Conservation (phyloP, 2,113 vertebrate genomes). For the Naja naja region DNA sequence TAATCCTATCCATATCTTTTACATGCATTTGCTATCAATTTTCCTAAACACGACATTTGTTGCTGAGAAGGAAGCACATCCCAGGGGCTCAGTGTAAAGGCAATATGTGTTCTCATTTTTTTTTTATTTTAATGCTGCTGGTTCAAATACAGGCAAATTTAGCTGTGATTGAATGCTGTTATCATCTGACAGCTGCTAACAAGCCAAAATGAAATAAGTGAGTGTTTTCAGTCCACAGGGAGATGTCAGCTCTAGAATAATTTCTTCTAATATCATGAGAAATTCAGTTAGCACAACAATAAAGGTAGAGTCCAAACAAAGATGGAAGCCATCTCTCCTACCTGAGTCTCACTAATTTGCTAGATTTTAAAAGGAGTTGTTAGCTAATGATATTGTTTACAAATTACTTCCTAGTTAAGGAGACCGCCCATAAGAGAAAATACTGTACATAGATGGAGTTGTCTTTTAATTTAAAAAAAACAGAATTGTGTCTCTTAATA, state of each 20-base stretch:
- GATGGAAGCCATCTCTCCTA: not conserved
- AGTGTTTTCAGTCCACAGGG: constrained; percentile 24
- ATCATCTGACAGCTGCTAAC: constrained; percentile 48
- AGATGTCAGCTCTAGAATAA: constrained; percentile 15
- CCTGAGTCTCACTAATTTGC: not conserved
- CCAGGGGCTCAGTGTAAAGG: not conserved
- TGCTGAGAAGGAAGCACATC: not conserved
- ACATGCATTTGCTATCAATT: not conserved
- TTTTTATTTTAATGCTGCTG: constrained; percentile 34
- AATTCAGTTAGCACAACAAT: constrained; percentile 27
- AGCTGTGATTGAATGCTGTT: constrained; percentile 25
- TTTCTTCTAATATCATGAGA: constrained; percentile 29
- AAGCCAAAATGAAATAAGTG: constrained; percentile 9
- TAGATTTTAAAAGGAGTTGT: not conserved
- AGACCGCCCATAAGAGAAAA: not conserved
- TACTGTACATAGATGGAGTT: not conserved
- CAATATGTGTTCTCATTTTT: not conserved
- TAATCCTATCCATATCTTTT: constrained; percentile 1
- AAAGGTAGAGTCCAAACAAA: not conserved
- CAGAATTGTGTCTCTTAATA: not conserved
- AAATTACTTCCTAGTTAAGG: not conserved
- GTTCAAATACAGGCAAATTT: constrained; percentile 9
- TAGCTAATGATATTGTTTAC: not conserved
- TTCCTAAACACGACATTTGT: constrained; percentile 30
- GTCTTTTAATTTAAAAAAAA: not conserved